Conservation (phyloP, 2,797 vertebrate genomes). For the Pipistrellus nathusii region DNA sequence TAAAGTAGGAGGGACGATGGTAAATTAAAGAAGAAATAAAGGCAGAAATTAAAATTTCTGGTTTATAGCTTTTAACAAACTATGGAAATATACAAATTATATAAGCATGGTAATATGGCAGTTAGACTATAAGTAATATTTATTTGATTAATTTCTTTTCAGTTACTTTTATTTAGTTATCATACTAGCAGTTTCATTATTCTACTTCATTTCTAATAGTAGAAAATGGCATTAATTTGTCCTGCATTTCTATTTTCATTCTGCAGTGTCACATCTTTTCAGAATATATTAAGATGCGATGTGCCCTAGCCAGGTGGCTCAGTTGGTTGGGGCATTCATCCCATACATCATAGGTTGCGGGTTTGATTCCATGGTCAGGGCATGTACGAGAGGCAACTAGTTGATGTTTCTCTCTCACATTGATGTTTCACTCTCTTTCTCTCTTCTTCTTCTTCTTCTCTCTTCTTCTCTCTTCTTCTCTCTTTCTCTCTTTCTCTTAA, state of each 20-base stretch:
- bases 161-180: slow-evolving; percentile 32
- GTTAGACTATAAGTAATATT: background rate
- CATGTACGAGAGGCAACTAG: background rate
- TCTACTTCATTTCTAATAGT: slow-evolving; percentile 59
- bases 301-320: background rate
- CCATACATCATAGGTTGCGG: background rate
- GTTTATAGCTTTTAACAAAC: background rate
- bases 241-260: background rate
- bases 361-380: background rate
- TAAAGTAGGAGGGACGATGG: slow-evolving; percentile 5
- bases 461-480: background rate
- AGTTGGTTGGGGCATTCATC: background rate
- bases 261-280: background rate
- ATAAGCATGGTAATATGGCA: background rate
- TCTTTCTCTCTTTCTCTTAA: background rate
- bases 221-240: background rate
- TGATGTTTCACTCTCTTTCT: background rate
- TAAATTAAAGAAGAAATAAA: slow-evolving; percentile 38
- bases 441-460: background rate
- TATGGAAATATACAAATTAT: background rate
- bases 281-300: slow-evolving; percentile 11
- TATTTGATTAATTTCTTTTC: slow-evolving; percentile 39
- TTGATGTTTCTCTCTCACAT: background rate
- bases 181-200: slow-evolving; percentile 22
- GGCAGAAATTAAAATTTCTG: slow-evolving; percentile 47